These are phyloP conservation scores for Lagopus leucura DNA, from an alignment of 2,113 vertebrate species.

Conservation along the genomic window DNA sequence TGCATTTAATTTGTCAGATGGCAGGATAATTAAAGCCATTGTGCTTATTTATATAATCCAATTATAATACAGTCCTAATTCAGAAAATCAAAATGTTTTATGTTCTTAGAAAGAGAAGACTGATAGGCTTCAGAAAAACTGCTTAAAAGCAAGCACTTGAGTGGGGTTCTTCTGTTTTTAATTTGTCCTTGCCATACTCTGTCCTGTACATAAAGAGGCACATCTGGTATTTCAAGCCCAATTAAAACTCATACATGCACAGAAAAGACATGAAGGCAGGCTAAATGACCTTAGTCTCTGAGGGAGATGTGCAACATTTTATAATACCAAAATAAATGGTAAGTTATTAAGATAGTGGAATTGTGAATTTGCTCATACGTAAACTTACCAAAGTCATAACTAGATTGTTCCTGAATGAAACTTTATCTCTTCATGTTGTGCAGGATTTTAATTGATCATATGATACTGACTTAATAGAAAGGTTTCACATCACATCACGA, in stretches of 20 bases:
- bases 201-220: not conserved
- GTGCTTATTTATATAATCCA: not conserved
- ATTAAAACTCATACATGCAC: not conserved
- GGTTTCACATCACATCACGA: not conserved
- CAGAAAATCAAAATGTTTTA: not conserved
- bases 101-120: not conserved
- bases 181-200: not conserved
- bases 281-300: not conserved
- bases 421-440: not conserved
- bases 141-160: not conserved
- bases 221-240: not conserved
- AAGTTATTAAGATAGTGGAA: not conserved
- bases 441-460: not conserved
- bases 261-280: not conserved
- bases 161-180: not conserved
- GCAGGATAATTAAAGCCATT: not conserved
- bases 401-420: not conserved
- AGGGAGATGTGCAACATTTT: not conserved
- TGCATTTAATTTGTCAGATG: not conserved
- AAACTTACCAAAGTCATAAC: not conserved
- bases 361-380: not conserved
- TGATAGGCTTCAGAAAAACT: not conserved
- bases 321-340: not conserved
- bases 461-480: not conserved
- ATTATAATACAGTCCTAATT: not conserved